phyloP scores from a whole-genome alignment of 2,888 invertebrate species.

The Digitonthophagus gazella region DNA sequence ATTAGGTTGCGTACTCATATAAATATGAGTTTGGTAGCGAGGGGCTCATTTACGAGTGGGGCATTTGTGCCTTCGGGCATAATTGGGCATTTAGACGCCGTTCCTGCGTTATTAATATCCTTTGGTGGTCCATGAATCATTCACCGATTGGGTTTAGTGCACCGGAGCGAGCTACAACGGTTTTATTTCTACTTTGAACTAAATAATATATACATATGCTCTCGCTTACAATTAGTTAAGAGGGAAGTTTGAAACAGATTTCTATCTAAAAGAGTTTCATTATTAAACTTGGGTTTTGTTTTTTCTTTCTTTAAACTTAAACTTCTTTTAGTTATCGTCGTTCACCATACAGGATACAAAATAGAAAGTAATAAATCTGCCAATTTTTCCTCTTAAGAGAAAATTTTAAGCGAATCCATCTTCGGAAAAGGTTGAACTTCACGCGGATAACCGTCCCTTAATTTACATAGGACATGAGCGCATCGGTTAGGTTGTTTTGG shows the following conservation, averaged over 20 bases:
- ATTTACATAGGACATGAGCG: conserved; percentile 13
- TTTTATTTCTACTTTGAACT: not conserved
- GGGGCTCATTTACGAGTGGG: not conserved
- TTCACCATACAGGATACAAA: too few relatives aligned
- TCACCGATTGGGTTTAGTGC: not conserved
- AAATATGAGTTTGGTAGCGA: not conserved
- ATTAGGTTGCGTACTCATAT: not conserved
- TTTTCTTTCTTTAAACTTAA: too few relatives aligned
- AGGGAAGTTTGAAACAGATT: not conserved
- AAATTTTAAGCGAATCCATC: too few relatives aligned
- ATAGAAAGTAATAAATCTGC: too few relatives aligned
- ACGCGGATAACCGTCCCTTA: not conserved
- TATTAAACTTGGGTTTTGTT: too few relatives aligned
- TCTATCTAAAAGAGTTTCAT: not conserved
- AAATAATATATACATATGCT: not conserved
- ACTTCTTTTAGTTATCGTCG: too few relatives aligned
- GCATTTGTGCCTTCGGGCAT: not conserved
- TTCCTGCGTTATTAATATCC: not conserved
- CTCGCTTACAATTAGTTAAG: not conserved
- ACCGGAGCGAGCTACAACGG: not conserved
- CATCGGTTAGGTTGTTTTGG: conserved; percentile 20
- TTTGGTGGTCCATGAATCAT: not conserved
- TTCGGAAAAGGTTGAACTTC: too few relatives aligned
- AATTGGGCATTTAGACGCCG: not conserved
- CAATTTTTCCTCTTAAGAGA: not conserved